A percentile compares a stretch with the other conserved stretches of the same genome.
Conservation (phyloP, 1,140 invertebrate species). For the Pseudomyrmex flavicornis region DNA sequence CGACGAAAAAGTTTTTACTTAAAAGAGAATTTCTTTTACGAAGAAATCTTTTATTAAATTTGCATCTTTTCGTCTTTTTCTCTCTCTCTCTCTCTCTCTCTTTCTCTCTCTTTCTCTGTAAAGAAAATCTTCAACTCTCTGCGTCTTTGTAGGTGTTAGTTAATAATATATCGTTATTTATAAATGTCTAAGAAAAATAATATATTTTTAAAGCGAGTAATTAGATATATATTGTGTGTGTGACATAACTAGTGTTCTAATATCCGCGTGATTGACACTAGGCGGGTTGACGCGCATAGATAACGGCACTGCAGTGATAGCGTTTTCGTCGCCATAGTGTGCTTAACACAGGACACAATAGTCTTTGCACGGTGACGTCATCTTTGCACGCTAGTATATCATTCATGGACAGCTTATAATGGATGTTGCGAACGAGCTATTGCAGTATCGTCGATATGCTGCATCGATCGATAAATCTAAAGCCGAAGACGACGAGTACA, state of each 20-base stretch:
- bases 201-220: background rate
- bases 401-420: slow-evolving; percentile 1
- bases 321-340: background rate
- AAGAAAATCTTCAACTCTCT: too few relatives aligned
- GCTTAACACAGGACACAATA: slow-evolving; percentile 8
- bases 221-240: background rate
- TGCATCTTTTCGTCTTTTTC: too few relatives aligned
- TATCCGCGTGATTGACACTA: background rate
- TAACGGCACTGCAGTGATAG: slow-evolving; percentile 8
- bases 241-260: background rate
- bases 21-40: too few relatives aligned
- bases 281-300: background rate
- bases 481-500: background rate
- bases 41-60: too few relatives aligned
- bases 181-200: background rate
- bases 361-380: slow-evolving; percentile 13
- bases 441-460: background rate
- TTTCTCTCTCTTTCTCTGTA: too few relatives aligned
- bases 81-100: too few relatives aligned
- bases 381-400: background rate
- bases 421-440: background rate
- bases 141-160: too few relatives aligned
- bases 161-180: background rate
- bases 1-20: background rate
- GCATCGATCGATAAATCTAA: background rate